Evolutionary conservation across 1,140 invertebrate species (phyloP).

Genomic region (Tachypleus tridentatus): DNA sequence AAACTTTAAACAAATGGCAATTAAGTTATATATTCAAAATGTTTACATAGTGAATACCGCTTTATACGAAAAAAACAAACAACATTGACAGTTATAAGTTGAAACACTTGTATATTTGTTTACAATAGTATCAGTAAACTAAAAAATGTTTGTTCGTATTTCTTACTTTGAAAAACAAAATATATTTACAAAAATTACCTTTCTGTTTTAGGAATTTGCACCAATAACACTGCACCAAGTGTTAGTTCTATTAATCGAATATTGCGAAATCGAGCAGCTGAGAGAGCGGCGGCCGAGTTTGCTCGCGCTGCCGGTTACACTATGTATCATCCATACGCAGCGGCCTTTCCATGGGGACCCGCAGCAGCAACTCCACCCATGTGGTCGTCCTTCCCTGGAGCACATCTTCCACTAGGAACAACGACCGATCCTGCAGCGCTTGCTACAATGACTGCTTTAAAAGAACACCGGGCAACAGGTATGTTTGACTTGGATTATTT

Average conservation of each 20-base stretch:
- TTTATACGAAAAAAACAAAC: too few species aligned
- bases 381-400: slow-evolving; percentile 13
- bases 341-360: slow-evolving; percentile 19
- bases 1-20: too few species aligned
- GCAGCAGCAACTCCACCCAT: slow-evolving; percentile 21
- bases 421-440: slow-evolving; percentile 12
- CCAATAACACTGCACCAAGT: slow-evolving; percentile 70
- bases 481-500: slow-evolving; percentile 4
- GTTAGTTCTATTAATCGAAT: slow-evolving; percentile 89
- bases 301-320: slow-evolving; percentile 79
- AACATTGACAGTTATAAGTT: too few species aligned
- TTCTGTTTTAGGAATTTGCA: slow-evolving; percentile 59
- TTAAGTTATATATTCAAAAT: too few species aligned
- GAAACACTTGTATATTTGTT: too few species aligned
- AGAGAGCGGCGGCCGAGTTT: slow-evolving; percentile 82
- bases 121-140: too few species aligned
- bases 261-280: slow-evolving; percentile 70
- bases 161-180: too few species aligned
- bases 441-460: slow-evolving; percentile 7
- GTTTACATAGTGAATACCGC: too few species aligned
- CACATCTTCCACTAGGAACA: slow-evolving; percentile 3
- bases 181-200: too few species aligned
- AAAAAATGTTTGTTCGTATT: too few species aligned
- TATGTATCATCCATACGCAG: slow-evolving; percentile 43
- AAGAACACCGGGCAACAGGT: slow-evolving; percentile 15